Conservation (phyloP, 2,113 vertebrate species). For the Falco punctatus region DNA sequence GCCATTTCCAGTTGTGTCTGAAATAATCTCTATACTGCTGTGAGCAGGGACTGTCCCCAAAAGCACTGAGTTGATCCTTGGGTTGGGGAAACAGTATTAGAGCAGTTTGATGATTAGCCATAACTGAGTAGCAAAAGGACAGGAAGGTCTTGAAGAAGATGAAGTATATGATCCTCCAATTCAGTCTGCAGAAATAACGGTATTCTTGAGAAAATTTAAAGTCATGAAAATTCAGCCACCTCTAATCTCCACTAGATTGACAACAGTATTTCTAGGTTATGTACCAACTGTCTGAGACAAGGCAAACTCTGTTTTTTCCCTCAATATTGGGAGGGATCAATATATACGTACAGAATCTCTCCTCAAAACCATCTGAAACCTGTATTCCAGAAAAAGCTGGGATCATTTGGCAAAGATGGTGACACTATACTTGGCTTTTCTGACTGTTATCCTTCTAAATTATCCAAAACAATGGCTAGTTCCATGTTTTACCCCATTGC, state of each 20-base stretch:
- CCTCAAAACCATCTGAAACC: background rate
- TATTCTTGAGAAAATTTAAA: background rate
- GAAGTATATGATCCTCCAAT: background rate
- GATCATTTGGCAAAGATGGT: background rate
- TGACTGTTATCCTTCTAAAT: background rate
- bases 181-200: background rate
- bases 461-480: background rate
- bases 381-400: background rate
- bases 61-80: background rate
- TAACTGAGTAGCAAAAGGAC: conserved; percentile 9
- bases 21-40: conserved; percentile 10
- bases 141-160: conserved; percentile 2
- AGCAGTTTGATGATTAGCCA: background rate
- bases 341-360: background rate
- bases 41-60: conserved; percentile 2
- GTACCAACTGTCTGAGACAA: background rate
- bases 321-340: background rate
- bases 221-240: background rate
- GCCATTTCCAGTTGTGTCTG: conserved; percentile 30
- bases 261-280: background rate
- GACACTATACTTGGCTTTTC: background rate
- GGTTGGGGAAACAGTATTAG: background rate
- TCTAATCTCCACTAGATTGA: background rate
- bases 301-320: background rate
- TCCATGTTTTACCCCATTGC: background rate